Evolutionary conservation across 2,888 invertebrate species (phyloP), one percentile per base, ranked within the genome.

Genomic region (Trissolcus brochymenae): DNA sequence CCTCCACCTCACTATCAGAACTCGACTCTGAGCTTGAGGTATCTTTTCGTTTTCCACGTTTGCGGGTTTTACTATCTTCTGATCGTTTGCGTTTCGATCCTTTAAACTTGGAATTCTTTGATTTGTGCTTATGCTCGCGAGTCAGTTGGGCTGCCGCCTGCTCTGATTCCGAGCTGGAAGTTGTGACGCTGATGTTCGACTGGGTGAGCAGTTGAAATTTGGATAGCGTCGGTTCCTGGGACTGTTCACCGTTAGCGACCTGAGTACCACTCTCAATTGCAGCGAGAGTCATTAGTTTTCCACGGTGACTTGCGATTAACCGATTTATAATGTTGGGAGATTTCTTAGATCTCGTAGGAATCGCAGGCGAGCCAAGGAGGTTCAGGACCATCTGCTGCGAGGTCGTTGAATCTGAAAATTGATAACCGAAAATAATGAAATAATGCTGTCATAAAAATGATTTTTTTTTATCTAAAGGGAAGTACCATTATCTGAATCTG

Each of bases 321-420:
- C 94, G 93, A 17, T 94, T 93, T 82, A 95, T 92, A 77, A 94
- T 91, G 87, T 94, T 95, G 0, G 92, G 91, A 62, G 92, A 92
- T 43, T 92, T 87, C 13, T 84, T 81, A 1, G 86, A 82, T 16
- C 87, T 79, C 56, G 87, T 87, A 0, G 85, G 84, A 9, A 82
- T 80, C 1, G 84, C 81, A 1, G 84, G 83, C 4, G 86, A 77
- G 6, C 83, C 84, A 13, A 87, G 67, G 21, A 86, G 83, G 53
- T 82, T 81, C 11, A 85, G 79, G 84, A 87, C 84, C 57, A 87
- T 57, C 57, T 83, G 86, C 21, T 82, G 84, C 50, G 84, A 86
- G 2, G 80, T 72, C 6, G 82, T 81, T 1, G 87, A 84, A 73
- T 87, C 87, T 86, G 72, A 11, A 35, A 35, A 9, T 35, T 43